These are phyloP conservation scores for Stegostoma tigrinum DNA, from an alignment of 2,113 vertebrate species.

Conservation along the genomic window DNA sequence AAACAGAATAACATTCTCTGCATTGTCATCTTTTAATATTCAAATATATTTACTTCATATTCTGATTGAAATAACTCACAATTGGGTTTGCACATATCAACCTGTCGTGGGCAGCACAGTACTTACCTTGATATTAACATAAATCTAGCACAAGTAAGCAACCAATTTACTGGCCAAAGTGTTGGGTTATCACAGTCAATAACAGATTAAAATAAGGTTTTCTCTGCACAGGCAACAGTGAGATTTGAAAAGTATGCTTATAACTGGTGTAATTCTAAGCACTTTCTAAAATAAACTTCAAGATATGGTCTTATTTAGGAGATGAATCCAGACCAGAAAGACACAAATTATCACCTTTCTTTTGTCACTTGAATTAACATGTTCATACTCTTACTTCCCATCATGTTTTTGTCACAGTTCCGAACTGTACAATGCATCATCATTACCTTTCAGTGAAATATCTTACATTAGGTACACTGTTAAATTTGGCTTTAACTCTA, in stretches of 20 bases:
- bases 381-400: slow-evolving; percentile 8
- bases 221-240: neutral
- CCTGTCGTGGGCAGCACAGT: slow-evolving; percentile 68
- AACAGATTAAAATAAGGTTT: neutral
- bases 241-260: neutral
- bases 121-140: slow-evolving; percentile 87
- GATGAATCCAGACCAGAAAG: neutral
- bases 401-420: neutral
- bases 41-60: slow-evolving; percentile 68
- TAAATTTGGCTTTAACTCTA: neutral
- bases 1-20: slow-evolving; percentile 75
- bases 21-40: slow-evolving; percentile 78
- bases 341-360: neutral
- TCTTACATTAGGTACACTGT: neutral
- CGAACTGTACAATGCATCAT: neutral
- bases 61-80: slow-evolving; percentile 96
- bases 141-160: slow-evolving; percentile 84
- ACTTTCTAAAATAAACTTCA: neutral
- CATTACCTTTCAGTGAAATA: neutral
- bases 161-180: slow-evolving; percentile 60
- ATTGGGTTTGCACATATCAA: slow-evolving; percentile 83
- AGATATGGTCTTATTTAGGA: neutral
- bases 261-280: neutral
- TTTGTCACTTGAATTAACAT: neutral
- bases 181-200: neutral